phyloP scores from a whole-genome alignment of 1,140 invertebrate species.

The Phortica variegata region DNA sequence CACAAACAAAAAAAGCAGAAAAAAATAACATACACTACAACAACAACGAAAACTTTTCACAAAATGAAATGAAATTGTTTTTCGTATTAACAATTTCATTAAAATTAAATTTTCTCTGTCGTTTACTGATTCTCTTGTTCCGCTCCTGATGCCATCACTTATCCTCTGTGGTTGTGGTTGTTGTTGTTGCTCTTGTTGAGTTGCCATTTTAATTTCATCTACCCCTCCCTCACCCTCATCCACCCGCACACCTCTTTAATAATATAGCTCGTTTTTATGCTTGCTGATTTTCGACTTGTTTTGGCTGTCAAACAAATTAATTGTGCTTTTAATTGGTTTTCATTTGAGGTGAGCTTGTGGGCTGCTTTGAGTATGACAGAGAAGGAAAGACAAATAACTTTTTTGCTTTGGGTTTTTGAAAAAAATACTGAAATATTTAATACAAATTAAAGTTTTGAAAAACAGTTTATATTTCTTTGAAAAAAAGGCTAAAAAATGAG shows the following conservation, averaged over 20 bases:
- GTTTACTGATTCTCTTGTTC: slow-evolving; percentile 28
- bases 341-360: too few species aligned
- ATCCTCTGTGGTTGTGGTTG: slow-evolving; percentile 1
- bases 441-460: too few species aligned
- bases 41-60: slow-evolving; percentile 52
- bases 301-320: slow-evolving; percentile 49
- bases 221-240: not conserved
- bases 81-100: slow-evolving; percentile 55
- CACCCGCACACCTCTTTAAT: not conserved
- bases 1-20: too few species aligned
- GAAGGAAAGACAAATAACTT: too few species aligned
- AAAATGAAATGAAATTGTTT: slow-evolving; percentile 55
- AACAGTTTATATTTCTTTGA: too few species aligned
- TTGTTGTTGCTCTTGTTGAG: slow-evolving; percentile 9
- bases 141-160: slow-evolving; percentile 15
- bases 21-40: too few species aligned
- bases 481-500: too few species aligned
- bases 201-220: slow-evolving; percentile 23
- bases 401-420: too few species aligned
- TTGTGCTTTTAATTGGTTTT: slow-evolving; percentile 50
- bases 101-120: slow-evolving; percentile 52
- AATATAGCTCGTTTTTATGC: too few species aligned
- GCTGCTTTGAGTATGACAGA: too few species aligned
- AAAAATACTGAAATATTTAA: too few species aligned
- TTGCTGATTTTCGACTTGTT: too few species aligned